phyloP scores from a whole-genome alignment of 2,888 invertebrate species.

The Falcaria lacertinaria region DNA sequence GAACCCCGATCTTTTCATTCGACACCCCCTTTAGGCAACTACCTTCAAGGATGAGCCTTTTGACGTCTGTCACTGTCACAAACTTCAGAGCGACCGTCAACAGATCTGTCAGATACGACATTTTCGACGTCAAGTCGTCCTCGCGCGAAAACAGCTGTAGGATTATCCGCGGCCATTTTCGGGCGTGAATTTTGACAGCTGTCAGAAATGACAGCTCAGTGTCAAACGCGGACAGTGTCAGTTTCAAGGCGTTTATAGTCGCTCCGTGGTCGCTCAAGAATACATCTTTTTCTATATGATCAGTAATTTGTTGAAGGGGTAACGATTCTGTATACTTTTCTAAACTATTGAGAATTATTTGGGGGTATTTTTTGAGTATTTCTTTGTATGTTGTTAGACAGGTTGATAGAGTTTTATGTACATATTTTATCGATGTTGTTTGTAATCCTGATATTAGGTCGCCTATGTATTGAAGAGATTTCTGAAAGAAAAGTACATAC shows the following conservation, averaged over 20 bases:
- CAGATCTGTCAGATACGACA: slow-evolving; percentile 28
- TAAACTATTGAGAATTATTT: slow-evolving; percentile 6
- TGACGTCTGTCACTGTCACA: slow-evolving; percentile 18
- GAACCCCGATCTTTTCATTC: slow-evolving; percentile 21
- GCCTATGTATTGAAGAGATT: slow-evolving; percentile 25
- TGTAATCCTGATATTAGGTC: slow-evolving; percentile 21
- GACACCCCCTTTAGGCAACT: slow-evolving; percentile 11
- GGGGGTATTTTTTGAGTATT: slow-evolving; percentile 6
- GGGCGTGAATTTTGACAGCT: background rate
- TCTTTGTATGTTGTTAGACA: slow-evolving; percentile 21
- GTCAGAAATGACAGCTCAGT: slow-evolving; percentile 4
- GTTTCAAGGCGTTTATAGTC: slow-evolving; percentile 18
- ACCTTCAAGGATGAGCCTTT: slow-evolving; percentile 21
- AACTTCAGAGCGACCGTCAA: slow-evolving; percentile 30
- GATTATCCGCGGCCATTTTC: background rate
- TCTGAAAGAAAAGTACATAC: slow-evolving; percentile 27
- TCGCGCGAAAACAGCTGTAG: background rate
- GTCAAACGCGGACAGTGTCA: slow-evolving; percentile 19
- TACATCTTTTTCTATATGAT: slow-evolving; percentile 22
- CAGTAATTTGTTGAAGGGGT: slow-evolving; percentile 24
- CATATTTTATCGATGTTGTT: slow-evolving; percentile 15
- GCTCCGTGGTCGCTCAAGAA: slow-evolving; percentile 16
- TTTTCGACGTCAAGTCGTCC: slow-evolving; percentile 13
- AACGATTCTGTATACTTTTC: slow-evolving; percentile 20
- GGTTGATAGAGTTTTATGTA: slow-evolving; percentile 17